Percentiles rank a stretch among this genome's conserved stretches.
Conservation (phyloP, 2,888 invertebrate genomes). For the Cephus rjabovi region DNA sequence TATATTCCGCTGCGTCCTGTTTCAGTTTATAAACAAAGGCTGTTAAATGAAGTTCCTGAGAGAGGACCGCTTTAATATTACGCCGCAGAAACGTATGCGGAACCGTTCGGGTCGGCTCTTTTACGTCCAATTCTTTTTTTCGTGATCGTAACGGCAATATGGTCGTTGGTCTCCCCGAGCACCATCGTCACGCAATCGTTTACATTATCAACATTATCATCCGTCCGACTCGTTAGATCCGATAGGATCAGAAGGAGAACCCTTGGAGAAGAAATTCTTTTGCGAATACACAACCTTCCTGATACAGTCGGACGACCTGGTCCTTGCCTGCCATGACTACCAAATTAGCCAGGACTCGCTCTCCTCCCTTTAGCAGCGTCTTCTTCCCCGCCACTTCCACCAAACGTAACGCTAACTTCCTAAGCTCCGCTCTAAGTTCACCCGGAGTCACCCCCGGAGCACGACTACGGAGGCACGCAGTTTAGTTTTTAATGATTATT, state of each 20-base stretch:
- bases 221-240: too few relatives aligned
- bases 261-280: too few relatives aligned
- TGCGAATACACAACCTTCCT: too few relatives aligned
- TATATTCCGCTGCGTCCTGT: conserved; percentile 59
- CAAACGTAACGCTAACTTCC: conserved; percentile 29
- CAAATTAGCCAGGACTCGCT: conserved; percentile 17
- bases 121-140: too few relatives aligned
- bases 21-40: conserved; percentile 64
- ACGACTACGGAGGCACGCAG: conserved; percentile 31
- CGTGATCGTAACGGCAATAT: background rate
- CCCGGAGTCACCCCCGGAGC: conserved; percentile 3
- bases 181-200: too few relatives aligned
- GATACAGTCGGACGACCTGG: too few relatives aligned
- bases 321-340: conserved; percentile 18
- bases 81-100: background rate
- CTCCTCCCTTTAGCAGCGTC: background rate
- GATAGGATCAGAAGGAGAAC: too few relatives aligned
- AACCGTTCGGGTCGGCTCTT: too few relatives aligned
- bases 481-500: conserved; percentile 64
- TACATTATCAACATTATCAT: too few relatives aligned
- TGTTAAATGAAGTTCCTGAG: conserved; percentile 58
- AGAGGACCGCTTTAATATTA: background rate
- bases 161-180: too few relatives aligned
- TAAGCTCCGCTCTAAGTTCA: conserved; percentile 20
- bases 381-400: conserved; percentile 6